phyloP scores from a whole-genome alignment of 2,797 vertebrate species.

The Emys orbicularis region DNA sequence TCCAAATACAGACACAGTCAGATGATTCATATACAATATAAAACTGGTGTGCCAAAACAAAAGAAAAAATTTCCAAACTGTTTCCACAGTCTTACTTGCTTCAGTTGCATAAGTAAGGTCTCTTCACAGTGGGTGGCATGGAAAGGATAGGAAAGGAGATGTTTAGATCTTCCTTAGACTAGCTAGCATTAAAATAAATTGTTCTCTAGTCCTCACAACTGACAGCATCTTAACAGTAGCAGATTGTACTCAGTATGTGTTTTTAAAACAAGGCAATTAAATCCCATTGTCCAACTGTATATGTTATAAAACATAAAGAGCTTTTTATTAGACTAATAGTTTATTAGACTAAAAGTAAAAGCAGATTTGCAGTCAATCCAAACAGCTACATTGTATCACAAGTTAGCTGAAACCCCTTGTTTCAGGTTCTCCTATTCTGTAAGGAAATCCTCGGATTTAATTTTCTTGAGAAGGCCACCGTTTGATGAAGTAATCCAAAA shows the following conservation, averaged over 20 bases:
- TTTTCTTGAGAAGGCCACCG: background rate
- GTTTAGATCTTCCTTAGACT: background rate
- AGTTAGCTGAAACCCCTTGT: background rate
- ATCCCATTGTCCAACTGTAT: background rate
- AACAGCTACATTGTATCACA: background rate
- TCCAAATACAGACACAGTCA: slow-evolving; percentile 13
- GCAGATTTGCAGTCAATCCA: background rate
- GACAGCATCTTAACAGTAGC: slow-evolving; percentile 10
- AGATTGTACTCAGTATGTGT: slow-evolving; percentile 21
- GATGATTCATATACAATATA: background rate
- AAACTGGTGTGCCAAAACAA: slow-evolving; percentile 20
- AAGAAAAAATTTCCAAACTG: background rate
- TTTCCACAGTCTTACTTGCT: slow-evolving; percentile 9
- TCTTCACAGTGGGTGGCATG: slow-evolving; percentile 12
- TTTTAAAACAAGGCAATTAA: slow-evolving; percentile 33
- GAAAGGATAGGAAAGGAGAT: slow-evolving; percentile 11
- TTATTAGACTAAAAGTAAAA: slow-evolving; percentile 9
- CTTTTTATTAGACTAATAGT: slow-evolving; percentile 21
- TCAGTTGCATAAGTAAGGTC: background rate
- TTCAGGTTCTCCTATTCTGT: background rate
- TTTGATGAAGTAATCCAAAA: background rate
- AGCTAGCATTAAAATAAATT: background rate
- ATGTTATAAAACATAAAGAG: background rate
- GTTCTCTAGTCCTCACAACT: slow-evolving; percentile 33
- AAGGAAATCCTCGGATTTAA: background rate